Percentiles rank a stretch among this genome's conserved stretches.
phyloP scores from a whole-genome alignment of 2,888 invertebrate species.

The Abrostola tripartita region DNA sequence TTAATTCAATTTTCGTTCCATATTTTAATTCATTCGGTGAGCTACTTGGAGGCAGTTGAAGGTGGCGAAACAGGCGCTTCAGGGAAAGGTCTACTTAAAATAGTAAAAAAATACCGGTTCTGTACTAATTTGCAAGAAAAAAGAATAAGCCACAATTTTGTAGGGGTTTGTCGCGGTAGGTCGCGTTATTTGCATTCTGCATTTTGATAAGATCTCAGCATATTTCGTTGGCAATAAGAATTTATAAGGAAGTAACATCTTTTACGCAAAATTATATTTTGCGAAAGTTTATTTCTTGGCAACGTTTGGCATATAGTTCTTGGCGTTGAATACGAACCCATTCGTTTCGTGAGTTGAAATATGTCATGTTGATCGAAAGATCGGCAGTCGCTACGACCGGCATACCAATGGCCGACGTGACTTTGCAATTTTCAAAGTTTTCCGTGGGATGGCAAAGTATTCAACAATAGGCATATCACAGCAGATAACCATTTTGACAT shows the following conservation, averaged over 20 bases:
- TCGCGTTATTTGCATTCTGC: constrained; percentile 23
- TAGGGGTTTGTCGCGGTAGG: constrained; percentile 32
- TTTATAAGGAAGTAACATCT: constrained; percentile 31
- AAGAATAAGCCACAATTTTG: constrained; percentile 30
- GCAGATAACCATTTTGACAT: not conserved
- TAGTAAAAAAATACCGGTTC: constrained; percentile 8
- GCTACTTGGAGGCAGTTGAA: too few species aligned
- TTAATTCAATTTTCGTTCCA: too few species aligned
- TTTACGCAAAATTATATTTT: constrained; percentile 27
- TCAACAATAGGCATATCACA: not conserved
- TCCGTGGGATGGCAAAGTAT: too few species aligned
- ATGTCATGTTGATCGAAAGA: not conserved
- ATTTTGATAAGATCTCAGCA: constrained; percentile 37
- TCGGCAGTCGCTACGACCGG: constrained; percentile 1
- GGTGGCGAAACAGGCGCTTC: too few species aligned
- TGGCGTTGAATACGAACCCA: constrained; percentile 3
- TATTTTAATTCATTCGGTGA: too few species aligned
- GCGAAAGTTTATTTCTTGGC: constrained; percentile 22
- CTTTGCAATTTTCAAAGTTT: too few species aligned
- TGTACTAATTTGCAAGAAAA: constrained; percentile 25
- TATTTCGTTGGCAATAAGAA: constrained; percentile 40
- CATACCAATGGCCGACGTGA: not conserved
- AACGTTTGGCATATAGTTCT: constrained; percentile 7
- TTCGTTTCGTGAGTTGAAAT: constrained; percentile 2
- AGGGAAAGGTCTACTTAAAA: not conserved